Base-by-base conservation (phyloP, 2,113 vertebrate genomes). In the Urocolius indicus region DNA sequence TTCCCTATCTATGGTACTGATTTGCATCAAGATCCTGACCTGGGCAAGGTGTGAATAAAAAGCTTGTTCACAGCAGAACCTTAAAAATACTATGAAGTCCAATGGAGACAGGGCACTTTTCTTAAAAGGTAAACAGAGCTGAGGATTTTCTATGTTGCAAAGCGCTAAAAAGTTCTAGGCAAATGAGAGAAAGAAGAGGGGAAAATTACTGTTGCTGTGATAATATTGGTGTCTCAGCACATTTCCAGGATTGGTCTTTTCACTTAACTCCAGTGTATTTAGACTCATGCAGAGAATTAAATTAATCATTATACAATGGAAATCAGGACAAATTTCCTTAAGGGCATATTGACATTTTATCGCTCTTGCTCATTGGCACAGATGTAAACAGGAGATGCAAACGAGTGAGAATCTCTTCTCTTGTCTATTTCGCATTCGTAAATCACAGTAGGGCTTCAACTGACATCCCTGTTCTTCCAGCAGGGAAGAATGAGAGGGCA, bases 291-390 rank as follows among this genome's bases (percentile, higher is more conserved):
- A 92, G 86, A 93, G 83, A 89, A 89, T 87, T 88, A 93, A 92
- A 93, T 84, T 83, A 94, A 95, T 95, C 91, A 84, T 91, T 83
- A 71, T 75, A 55, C 54, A 87, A 11, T 72, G 41, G 36, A 90
- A 81, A 94, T 82, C 8, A 65, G 69, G 57, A 90, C 52, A 92
- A 45, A 88, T 78, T 93, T 95, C 73, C 85, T 96, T 93, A 59
- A 68, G 88, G 85, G 68, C n/a, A 84, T 90, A 92, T 78, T 90
- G 92, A 90, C 20, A 78, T 78, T 96, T 94, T 89, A 67, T 74
- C 54, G 91, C 61, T 66, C 79, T 67, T 65, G 27, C 49, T 89
- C 83, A 29, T 38, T 71, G 45, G 26, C 32, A 66, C 19, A 85
- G 63, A 82, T 73, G 29, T 94, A 95, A 95, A 93, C 66, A 90